Evolutionary conservation across 2,113 vertebrate genomes (phyloP).

Genomic region (Aegithalos caudatus): DNA sequence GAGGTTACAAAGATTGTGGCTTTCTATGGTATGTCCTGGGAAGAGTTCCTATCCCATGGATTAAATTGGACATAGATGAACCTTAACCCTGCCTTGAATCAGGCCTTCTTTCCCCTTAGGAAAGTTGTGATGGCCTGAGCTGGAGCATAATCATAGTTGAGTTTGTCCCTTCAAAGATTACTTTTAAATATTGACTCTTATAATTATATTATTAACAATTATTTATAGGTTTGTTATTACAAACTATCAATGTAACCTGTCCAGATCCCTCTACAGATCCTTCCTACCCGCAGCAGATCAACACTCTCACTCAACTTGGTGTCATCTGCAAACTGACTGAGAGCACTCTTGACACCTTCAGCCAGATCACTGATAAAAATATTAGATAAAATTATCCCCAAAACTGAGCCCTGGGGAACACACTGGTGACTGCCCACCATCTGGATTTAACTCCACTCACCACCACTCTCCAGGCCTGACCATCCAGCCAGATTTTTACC

Average conservation of each 20-base stretch:
- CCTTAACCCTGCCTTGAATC: not conserved
- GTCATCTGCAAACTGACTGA: not conserved
- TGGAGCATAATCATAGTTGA: not conserved
- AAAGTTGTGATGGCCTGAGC: not conserved
- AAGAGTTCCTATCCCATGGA: not conserved
- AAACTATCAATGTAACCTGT: not conserved
- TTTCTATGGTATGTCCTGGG: not conserved
- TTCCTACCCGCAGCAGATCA: not conserved
- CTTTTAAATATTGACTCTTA: not conserved
- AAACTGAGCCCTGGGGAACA: not conserved
- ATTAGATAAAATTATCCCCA: not conserved
- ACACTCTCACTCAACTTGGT: not conserved
- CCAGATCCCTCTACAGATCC: not conserved
- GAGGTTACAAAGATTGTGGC: not conserved
- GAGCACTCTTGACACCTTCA: not conserved
- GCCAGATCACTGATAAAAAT: not conserved
- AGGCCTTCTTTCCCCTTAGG: not conserved
- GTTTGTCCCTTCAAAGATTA: not conserved
- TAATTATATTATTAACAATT: not conserved
- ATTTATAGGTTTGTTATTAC: not conserved
- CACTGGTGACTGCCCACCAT: not conserved
- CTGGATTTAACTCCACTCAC: not conserved
- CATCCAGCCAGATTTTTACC: not conserved
- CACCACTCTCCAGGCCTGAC: not conserved
- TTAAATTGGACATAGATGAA: not conserved